A percentile compares a stretch with the other conserved stretches of the same genome.
These are phyloP conservation scores for Miniopterus natalensis DNA, from an alignment of 2,113 vertebrate species.

Conservation along the genomic window DNA sequence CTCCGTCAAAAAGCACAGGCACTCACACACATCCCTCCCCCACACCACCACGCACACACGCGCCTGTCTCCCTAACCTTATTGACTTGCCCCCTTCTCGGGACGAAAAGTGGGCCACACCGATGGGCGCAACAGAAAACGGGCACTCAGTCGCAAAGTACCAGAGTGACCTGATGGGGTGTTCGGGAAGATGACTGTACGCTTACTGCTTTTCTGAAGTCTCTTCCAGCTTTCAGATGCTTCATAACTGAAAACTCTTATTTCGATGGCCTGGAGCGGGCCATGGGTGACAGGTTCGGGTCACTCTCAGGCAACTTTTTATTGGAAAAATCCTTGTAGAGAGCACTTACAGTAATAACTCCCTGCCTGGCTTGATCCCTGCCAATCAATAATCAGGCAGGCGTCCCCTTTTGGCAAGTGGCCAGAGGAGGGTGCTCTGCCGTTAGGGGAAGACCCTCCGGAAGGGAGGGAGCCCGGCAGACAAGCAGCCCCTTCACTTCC, in stretches of 20 bases:
- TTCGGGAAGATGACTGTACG: neutral
- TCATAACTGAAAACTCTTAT: neutral
- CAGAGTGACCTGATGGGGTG: neutral
- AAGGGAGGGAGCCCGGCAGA: conserved; percentile 64
- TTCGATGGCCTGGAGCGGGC: neutral
- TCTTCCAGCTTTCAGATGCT: conserved; percentile 7
- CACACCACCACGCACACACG: too few relatives aligned
- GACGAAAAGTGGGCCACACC: neutral
- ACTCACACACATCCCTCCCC: neutral
- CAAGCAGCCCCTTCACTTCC: conserved; percentile 79
- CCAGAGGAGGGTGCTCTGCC: conserved; percentile 92
- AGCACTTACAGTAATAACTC: neutral
- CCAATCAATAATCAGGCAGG: conserved; percentile 56
- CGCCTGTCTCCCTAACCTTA: neutral
- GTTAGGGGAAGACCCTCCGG: conserved; percentile 86
- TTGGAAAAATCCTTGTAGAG: neutral
- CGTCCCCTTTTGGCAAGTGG: conserved; percentile 90
- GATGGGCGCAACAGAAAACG: neutral
- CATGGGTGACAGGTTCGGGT: rapidly evolving
- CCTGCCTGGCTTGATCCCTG: conserved; percentile 33
- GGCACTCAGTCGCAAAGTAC: neutral
- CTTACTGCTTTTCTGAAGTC: neutral
- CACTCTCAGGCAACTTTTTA: neutral
- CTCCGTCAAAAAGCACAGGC: neutral
- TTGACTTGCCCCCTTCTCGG: neutral